Base-by-base conservation (phyloP, 1,140 invertebrate species). In the Carcinoscorpius rotundicauda region DNA sequence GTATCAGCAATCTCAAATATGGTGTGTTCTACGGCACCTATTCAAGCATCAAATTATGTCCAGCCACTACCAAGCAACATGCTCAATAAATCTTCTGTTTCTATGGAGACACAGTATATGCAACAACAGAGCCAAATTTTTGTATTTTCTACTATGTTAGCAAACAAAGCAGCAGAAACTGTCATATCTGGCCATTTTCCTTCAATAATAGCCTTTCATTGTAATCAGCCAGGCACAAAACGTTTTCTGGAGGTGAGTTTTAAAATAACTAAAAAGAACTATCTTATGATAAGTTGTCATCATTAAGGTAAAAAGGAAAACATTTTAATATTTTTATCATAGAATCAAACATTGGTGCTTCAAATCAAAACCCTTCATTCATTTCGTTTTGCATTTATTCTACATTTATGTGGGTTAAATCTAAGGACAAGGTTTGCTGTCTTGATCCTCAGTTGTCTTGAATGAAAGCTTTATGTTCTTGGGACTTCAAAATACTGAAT, bases 71-170 rank as follows among this genome's bases (percentile, higher is more conserved):
- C 86, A 11, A 86, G 86, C 68, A 88, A 88, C 77, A 84, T 89
- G 51, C 83, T 88, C 66, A 85, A 81, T 71, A 89, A 91, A 76
- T 87, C 89, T 75, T 84, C 87, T 64, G 86, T 84, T 68, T 87
- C 84, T 70, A 86, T 85, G 82, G 87, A 84, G 73, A 84, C 86
- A 68, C 85, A 89, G 74, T 89, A 89, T 72, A 88, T 90, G 88
- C 93, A 96, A 79, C 93, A 97, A 76, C 93, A 96, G 78, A 97
- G 89, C 81, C 93, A 97, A 78, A 93, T 98, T 73, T 98, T 96
- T 84, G 94, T 98, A 62, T 98, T 98, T 81, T 93, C 91, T 8
- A 97, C 95, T 1, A 79, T 85, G 69, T 76, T 97, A 75, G 95
- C 94, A 0, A 98, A 98, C 78, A 88, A 93, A 74, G 93, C 91